These are phyloP conservation scores for Sitodiplosis mosellana DNA, from an alignment of 1,140 invertebrate genomes.

Conservation along the genomic window DNA sequence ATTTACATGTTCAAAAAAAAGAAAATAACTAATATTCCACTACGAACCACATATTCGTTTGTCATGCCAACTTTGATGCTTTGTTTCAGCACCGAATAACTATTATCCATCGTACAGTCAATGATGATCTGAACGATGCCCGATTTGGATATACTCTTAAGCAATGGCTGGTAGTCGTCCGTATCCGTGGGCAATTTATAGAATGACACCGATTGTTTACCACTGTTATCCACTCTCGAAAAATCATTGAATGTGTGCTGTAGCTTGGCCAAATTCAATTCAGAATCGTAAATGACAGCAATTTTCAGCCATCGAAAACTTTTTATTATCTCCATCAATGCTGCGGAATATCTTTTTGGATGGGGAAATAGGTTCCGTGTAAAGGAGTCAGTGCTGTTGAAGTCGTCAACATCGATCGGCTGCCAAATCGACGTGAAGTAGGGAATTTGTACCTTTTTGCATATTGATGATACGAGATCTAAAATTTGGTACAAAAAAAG, in stretches of 20 bases:
- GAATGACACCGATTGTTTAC: constrained; percentile 32
- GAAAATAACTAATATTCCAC: no score
- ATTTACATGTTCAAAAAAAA: no score
- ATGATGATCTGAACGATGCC: constrained; percentile 57
- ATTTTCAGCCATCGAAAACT: constrained; percentile 61
- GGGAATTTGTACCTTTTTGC: constrained; percentile 49
- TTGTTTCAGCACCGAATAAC: constrained; percentile 48
- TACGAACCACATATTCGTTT: constrained; percentile 45
- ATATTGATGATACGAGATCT: constrained; percentile 47
- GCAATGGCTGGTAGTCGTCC: constrained; percentile 44
- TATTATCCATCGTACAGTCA: constrained; percentile 49
- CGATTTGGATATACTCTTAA: constrained; percentile 57
- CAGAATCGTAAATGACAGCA: constrained; percentile 64
- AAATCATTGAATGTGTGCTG: constrained; percentile 46
- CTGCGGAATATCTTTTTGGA: constrained; percentile 45
- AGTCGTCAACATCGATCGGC: constrained; percentile 19
- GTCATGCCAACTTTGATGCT: constrained; percentile 66
- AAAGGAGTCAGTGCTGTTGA: constrained; percentile 25
- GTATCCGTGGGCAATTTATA: constrained; percentile 33
- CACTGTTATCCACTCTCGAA: constrained; percentile 42
- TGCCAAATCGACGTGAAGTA: constrained; percentile 42
- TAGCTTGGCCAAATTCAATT: constrained; percentile 24
- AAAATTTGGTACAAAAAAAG: no score
- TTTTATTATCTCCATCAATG: constrained; percentile 49
- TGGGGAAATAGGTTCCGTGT: constrained; percentile 56